Evolutionary conservation across 30 jellyfish, hydroid and myxozoan genomes (phyloP).

Genomic region (Chrysaora quinquecirrha): DNA sequence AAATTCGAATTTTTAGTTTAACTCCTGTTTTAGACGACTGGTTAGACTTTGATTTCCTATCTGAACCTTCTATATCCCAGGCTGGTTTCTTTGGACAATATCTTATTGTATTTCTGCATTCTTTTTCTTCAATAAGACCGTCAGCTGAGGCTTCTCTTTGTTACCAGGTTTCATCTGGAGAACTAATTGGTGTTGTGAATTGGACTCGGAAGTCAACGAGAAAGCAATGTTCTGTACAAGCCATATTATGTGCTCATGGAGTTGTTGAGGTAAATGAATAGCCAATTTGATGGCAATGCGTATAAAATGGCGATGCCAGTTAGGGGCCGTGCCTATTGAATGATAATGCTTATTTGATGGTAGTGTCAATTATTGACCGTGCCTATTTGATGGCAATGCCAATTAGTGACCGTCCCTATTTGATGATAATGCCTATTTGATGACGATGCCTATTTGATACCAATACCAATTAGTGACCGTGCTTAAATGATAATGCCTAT

Average conservation of each 20-base stretch:
- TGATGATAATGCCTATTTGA: no score
- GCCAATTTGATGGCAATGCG: background rate
- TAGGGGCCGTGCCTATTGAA: no score
- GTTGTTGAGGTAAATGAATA: slow-evolving; percentile 34
- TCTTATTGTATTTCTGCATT: no score
- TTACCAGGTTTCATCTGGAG: slow-evolving; percentile 40
- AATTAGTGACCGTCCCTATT: background rate
- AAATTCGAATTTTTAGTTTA: no score
- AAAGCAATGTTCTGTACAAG: slow-evolving; percentile 49
- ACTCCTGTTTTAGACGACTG: no score
- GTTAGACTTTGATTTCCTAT: no score
- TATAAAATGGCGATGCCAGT: no score
- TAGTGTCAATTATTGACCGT: background rate
- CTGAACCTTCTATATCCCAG: no score
- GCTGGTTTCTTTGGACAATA: no score
- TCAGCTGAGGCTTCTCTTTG: background rate
- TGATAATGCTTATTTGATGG: no score
- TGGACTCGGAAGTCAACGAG: slow-evolving; percentile 64
- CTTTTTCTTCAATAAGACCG: no score
- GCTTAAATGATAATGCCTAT: background rate
- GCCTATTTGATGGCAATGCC: background rate
- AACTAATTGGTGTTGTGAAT: slow-evolving; percentile 38
- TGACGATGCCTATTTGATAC: no score
- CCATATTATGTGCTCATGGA: slow-evolving; percentile 57
- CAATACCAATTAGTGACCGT: background rate